These are phyloP conservation scores for Scophthalmus maximus DNA, from an alignment of 2,113 vertebrate species.

Conservation along the genomic window DNA sequence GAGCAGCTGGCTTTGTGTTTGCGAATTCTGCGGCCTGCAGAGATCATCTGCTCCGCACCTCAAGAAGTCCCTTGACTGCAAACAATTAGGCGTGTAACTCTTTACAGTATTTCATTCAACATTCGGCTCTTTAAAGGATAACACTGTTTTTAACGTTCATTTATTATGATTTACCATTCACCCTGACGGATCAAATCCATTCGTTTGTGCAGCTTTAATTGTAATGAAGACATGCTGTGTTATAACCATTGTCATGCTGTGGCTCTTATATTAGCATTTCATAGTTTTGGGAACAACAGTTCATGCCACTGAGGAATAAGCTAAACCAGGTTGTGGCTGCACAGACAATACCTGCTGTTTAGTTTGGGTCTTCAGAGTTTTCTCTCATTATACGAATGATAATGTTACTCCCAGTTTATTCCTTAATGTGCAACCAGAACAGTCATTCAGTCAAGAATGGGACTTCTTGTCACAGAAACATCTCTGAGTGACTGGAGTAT, in stretches of 20 bases:
- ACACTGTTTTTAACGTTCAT: constrained; percentile 3
- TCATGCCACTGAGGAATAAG: constrained; percentile 2
- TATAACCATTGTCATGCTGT: neutral
- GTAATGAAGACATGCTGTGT: neutral
- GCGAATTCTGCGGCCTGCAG: constrained; percentile 73
- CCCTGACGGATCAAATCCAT: neutral
- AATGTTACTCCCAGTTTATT: neutral
- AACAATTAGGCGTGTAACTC: constrained; percentile 67
- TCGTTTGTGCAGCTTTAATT: neutral
- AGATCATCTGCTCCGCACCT: constrained; percentile 80
- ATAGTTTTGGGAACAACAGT: neutral
- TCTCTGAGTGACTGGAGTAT: constrained; percentile 4
- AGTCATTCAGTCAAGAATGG: neutral
- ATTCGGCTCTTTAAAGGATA: constrained; percentile 30
- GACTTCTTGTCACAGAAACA: constrained; percentile 7
- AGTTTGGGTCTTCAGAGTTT: neutral
- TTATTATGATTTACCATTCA: too few species aligned
- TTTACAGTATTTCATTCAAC: constrained; percentile 58
- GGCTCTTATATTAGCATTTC: neutral
- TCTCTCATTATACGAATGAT: neutral
- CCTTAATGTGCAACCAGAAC: neutral
- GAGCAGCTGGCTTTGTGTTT: constrained; percentile 80
- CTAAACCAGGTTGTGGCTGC: neutral
- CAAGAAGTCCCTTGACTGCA: constrained; percentile 79
- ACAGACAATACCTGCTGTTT: neutral